Percentiles rank a stretch among this genome's conserved stretches.
Evolutionary conservation across 2,113 vertebrate species (phyloP).

Genomic region (Shinisaurus crocodilurus): DNA sequence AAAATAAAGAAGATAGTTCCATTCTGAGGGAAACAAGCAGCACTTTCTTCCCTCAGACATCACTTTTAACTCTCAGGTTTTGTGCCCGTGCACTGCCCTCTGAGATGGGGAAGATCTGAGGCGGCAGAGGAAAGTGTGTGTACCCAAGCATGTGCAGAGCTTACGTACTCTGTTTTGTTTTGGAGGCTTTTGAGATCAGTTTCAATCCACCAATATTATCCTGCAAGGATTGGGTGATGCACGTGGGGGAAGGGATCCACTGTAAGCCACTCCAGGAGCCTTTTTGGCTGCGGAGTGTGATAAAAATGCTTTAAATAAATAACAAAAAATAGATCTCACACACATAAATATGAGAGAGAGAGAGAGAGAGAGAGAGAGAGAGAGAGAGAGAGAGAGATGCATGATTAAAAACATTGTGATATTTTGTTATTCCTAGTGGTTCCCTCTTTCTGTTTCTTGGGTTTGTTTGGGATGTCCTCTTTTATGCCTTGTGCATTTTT

Average conservation of each 20-base stretch:
- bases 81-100: neutral
- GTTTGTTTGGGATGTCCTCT: neutral
- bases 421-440: neutral
- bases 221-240: neutral
- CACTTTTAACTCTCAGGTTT: neutral
- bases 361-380: neutral
- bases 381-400: neutral
- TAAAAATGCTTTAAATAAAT: too few species aligned
- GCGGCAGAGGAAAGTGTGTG: neutral
- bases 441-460: neutral
- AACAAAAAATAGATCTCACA: neutral
- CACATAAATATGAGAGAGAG: neutral
- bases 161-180: neutral
- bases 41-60: neutral
- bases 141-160: neutral
- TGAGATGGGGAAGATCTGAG: neutral
- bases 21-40: neutral
- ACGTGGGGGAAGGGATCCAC: neutral
- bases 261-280: neutral
- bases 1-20: neutral
- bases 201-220: neutral
- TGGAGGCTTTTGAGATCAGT: neutral
- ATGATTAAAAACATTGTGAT: neutral
- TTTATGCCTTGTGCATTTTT: neutral
- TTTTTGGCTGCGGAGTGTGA: too few species aligned